Evolutionary conservation across 2,113 vertebrate species (phyloP), one percentile per base, ranked within the genome.

Genomic region (Ciconia maguari): DNA sequence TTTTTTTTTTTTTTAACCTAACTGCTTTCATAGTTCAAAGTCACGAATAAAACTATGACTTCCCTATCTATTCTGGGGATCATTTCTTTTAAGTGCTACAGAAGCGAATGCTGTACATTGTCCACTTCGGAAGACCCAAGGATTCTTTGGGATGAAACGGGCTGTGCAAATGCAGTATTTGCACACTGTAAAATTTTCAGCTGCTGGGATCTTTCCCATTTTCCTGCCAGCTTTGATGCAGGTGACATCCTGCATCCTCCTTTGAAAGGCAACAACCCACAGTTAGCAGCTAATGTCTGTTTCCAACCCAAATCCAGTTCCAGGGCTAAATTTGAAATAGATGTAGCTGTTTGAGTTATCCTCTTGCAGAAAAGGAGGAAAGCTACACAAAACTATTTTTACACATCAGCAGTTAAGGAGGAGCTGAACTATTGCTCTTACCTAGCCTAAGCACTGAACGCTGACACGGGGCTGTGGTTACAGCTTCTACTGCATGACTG

Each of bases 401-500:
- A 65, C 14, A 15, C 44, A 58, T 17, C 44, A 20, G 36, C 62
- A 71, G 55, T 16, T 44, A 17, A 61, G 42, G 30, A 55, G 66
- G 64, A 44, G 34, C 4, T 77, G n/a, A 80, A 60, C 44, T 16
- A 19, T 4, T 38, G 32, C 75, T 51, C 29, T 24, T 9, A 36
- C 22, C 21, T 18, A 4, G 32, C 32, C 58, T 11, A 48, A 55
- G 68, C 92, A 12, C 69, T n/a, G 10, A 38, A 14, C 32, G 8
- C 51, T 5, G 57, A 69, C 24, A 18, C 0, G 1, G 65, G 68
- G 49, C 25, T 1, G 25, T 22, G 55, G 62, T 60, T 49, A 29
- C 54, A 42, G 65, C 6, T 1, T 4, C 69, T 36, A 2, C 42
- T 0, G 0, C 38, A 7, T 0, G 2, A 32, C 21, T 6, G 51